Evolutionary conservation across 2,797 vertebrate genomes (phyloP).

Genomic region (Lagocephalus sceleratus): DNA sequence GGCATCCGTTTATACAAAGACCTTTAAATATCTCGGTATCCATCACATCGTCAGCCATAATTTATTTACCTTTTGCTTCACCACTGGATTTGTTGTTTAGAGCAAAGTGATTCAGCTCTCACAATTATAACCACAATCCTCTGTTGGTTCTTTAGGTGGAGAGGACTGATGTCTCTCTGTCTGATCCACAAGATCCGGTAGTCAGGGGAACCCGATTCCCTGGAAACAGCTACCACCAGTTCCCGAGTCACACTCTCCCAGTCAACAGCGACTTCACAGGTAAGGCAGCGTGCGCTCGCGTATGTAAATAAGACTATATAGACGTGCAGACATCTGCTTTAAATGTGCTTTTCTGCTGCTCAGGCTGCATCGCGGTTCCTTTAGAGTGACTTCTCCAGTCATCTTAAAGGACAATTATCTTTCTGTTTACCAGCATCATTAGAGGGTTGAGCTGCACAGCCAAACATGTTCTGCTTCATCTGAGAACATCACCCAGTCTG

Average conservation of each 20-base stretch:
- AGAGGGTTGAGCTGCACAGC: constrained; percentile 78
- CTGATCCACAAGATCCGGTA: constrained; percentile 66
- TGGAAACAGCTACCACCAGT: constrained; percentile 83
- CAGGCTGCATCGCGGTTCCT: constrained; percentile 50
- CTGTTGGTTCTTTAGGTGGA: constrained; percentile 71
- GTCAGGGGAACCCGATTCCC: constrained; percentile 82
- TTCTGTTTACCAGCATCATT: constrained; percentile 83
- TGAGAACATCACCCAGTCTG: constrained; percentile 77
- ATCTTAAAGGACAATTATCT: constrained; percentile 83
- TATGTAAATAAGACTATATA: neutral
- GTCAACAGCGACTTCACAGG: constrained; percentile 87
- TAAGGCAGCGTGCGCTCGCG: constrained; percentile 47
- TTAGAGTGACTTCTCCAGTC: constrained; percentile 76
- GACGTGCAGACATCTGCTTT: neutral
- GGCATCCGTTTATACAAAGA: neutral
- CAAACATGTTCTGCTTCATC: constrained; percentile 83
- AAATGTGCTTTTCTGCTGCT: constrained; percentile 23
- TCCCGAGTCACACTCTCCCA: constrained; percentile 80
- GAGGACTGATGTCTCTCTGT: constrained; percentile 82
- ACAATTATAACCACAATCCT: neutral
- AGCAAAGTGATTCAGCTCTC: too few relatives aligned
- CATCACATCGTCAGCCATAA: too few relatives aligned
- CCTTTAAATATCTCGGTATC: too few relatives aligned
- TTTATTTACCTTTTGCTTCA: too few relatives aligned
- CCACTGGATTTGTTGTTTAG: too few relatives aligned